phyloP scores from a whole-genome alignment of 2,888 invertebrate genomes.

The Epistrophe grossulariae region DNA sequence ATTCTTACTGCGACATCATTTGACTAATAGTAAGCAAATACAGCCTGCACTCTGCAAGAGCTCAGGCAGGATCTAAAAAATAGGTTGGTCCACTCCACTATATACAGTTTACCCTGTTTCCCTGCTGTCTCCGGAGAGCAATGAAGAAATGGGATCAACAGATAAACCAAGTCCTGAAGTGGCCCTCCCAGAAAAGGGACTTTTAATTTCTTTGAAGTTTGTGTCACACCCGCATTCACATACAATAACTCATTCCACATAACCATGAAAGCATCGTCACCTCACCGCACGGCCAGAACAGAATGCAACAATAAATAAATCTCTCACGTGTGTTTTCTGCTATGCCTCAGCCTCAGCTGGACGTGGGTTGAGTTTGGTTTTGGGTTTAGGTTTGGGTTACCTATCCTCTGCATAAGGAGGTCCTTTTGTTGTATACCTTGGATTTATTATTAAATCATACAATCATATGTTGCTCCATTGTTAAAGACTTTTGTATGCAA shows the following conservation, averaged over 20 bases:
- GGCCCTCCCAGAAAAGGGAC: conserved; percentile 55
- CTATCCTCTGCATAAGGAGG: not conserved
- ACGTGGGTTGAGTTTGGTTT: not conserved
- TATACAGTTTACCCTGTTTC: not conserved
- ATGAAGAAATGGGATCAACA: conserved; percentile 49
- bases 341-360: not conserved
- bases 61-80: not conserved
- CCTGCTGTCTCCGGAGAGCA: conserved; percentile 25
- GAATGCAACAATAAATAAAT: conserved; percentile 58
- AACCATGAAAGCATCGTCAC: not conserved
- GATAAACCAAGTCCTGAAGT: conserved; percentile 56
- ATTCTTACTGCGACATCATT: conserved; percentile 46
- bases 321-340: conserved; percentile 6
- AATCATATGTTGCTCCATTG: conserved; percentile 60
- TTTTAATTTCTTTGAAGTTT: conserved; percentile 68
- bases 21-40: conserved; percentile 71
- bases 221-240: conserved; percentile 44
- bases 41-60: conserved; percentile 16
- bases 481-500: conserved; percentile 37
- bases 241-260: not conserved
- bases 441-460: conserved; percentile 69
- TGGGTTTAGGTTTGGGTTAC: not conserved
- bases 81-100: conserved; percentile 13
- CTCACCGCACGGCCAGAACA: not conserved
- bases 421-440: conserved; percentile 35